Conservation (phyloP, 2,113 vertebrate genomes). For the Chionomys nivalis region DNA sequence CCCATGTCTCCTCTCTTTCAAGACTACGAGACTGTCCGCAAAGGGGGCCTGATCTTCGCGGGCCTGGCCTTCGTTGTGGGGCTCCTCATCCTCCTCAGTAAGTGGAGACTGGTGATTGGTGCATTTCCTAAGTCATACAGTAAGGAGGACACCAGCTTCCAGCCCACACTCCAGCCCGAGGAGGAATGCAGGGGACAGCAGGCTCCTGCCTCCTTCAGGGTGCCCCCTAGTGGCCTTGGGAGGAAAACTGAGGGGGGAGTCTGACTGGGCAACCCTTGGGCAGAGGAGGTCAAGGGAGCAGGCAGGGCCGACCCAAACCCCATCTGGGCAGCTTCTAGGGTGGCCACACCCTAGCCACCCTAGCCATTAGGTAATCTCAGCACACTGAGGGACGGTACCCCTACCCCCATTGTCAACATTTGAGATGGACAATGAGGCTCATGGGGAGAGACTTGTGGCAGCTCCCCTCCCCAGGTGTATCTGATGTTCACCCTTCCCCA, state of each 20-base stretch:
- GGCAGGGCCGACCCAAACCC: not conserved
- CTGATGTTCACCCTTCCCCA: not conserved
- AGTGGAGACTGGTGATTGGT: slow-evolving; percentile 71
- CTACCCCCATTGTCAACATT: not conserved
- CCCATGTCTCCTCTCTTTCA: not conserved
- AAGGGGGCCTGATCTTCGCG: slow-evolving; percentile 91
- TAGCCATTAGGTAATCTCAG: not conserved
- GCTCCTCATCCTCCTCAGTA: slow-evolving; percentile 90
- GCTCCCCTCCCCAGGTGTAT: not conserved
- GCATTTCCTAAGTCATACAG: not conserved
- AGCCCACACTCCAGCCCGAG: not conserved
- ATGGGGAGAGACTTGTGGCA: not conserved
- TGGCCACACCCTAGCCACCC: not conserved
- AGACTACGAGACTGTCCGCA: slow-evolving; percentile 90
- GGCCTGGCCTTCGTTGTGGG: slow-evolving; percentile 88
- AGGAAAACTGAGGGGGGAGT: rapidly evolving
- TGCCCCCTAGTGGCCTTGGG: not conserved
- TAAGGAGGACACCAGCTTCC: not conserved
- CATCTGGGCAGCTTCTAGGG: not conserved
- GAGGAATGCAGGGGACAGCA: rapidly evolving
- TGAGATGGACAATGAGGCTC: not conserved
- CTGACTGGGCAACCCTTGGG: not conserved
- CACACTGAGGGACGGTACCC: not conserved
- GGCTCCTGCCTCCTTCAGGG: not conserved
- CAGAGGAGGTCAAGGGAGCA: rapidly evolving